Base-by-base conservation (phyloP, 2,797 vertebrate species). In the Poecilia gillii region DNA sequence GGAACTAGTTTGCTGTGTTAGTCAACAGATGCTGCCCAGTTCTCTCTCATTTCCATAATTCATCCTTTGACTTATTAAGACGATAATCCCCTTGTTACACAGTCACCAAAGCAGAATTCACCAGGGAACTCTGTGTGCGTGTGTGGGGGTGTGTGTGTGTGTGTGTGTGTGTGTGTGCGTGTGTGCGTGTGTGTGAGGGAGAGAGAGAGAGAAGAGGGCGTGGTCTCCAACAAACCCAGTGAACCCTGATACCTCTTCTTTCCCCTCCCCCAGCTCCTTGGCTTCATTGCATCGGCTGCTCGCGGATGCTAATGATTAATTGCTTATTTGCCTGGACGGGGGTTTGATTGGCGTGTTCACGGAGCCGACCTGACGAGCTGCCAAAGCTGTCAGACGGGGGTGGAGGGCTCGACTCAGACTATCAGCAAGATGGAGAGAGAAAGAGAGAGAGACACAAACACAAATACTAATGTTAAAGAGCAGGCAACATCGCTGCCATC, bases 41-140 rank as follows among this genome's bases (percentile, higher is more conserved):
- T 91, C 81, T 87, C 87, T 75, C 82, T 92, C 87, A 93, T 93
- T 92, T 91, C 83, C 91, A 94, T 93, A 91, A 92, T 93, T 92
- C 81, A 90, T 87, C 89, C 73, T 11, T 86, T 92, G 89, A 93
- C 53, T 91, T 92, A 92, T 91, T 92, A 92, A 90, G 91, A 90
- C 80, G 85, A 91, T 93, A 93, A 93, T 93, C 88, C 87, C 76
- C 84, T 90, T 91, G 90, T 91, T 89, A 87, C 76, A 81, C 25
- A 64, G 82, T 85, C 41, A 31, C 88, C 80, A n/a, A 51, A 0
- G 9, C 77, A 79, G 75, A 88, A 85, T 87, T 90, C 91, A 84
- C 73, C 45, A 84, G 88, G 76, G 88, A 90, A 57, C 49, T 74
- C 70, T 31, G 72, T 72, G 16, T 75, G 33, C 59, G 73, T 80